phyloP scores from a whole-genome alignment of 53 echinoderm and acorn worm genomes.

The Luidia sarsii region DNA sequence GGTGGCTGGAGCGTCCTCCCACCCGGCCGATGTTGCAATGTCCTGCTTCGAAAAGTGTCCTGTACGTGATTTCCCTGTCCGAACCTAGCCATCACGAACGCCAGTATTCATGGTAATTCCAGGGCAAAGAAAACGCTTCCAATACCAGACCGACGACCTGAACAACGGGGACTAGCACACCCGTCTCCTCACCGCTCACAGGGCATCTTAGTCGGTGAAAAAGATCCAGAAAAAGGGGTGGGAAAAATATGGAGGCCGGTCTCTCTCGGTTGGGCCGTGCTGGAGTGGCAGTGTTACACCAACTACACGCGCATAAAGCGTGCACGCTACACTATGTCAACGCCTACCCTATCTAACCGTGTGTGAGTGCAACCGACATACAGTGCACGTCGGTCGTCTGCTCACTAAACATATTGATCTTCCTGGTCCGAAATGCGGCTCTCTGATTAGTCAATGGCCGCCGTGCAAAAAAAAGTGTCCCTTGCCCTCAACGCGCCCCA shows the following conservation, averaged over 20 bases:
- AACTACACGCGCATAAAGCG: background rate
- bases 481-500: too few species aligned
- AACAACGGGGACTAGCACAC: too few species aligned
- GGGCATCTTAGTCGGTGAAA: background rate
- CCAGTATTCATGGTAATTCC: constrained; percentile 32
- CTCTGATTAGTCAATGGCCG: constrained; percentile 44
- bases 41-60: background rate
- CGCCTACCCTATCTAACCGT: background rate
- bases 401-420: constrained; percentile 4
- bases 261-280: background rate
- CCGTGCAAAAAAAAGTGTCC: too few species aligned
- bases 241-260: background rate
- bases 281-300: too few species aligned
- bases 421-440: constrained; percentile 17
- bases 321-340: background rate
- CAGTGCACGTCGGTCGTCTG: background rate
- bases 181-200: background rate
- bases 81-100: constrained; percentile 41
- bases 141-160: constrained; percentile 1
- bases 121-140: constrained; percentile 14
- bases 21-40: constrained; percentile 41
- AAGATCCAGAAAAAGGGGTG: background rate
- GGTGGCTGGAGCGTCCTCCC: constrained; percentile 8
- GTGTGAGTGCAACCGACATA: too few species aligned
- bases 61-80: background rate